Evolutionary conservation across 2,888 invertebrate species (phyloP).

Genomic region (Troides helena): DNA sequence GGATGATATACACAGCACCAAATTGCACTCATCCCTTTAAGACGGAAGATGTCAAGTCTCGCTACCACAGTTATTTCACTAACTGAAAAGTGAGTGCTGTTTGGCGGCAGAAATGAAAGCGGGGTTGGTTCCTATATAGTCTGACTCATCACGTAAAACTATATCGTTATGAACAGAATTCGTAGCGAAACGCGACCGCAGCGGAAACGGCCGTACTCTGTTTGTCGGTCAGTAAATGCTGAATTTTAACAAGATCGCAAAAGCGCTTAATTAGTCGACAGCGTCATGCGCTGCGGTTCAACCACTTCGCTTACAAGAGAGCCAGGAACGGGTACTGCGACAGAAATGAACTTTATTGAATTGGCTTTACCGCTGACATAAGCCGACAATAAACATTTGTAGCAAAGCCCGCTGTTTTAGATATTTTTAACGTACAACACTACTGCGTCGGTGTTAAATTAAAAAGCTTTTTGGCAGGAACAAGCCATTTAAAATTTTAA

Average conservation of each 20-base stretch:
- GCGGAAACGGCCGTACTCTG: neutral
- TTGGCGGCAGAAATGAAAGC: too few relatives aligned
- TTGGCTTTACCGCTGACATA: constrained; percentile 19
- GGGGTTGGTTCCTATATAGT: too few relatives aligned
- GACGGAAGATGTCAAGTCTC: too few relatives aligned
- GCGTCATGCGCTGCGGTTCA: constrained; percentile 19
- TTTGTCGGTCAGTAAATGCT: constrained; percentile 9
- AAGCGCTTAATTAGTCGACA: constrained; percentile 24
- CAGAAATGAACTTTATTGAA: constrained; percentile 15
- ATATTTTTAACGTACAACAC: constrained; percentile 4
- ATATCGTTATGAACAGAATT: constrained; percentile 10
- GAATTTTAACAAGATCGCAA: constrained; percentile 26
- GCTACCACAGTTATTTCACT: too few relatives aligned
- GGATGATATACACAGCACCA: too few relatives aligned
- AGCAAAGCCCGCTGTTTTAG: constrained; percentile 11
- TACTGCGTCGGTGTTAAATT: neutral
- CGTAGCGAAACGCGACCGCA: constrained; percentile 3
- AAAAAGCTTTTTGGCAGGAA: neutral
- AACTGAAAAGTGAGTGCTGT: too few relatives aligned
- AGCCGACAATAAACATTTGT: constrained; percentile 18
- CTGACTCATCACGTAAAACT: neutral
- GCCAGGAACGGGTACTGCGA: neutral
- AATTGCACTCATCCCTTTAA: too few relatives aligned
- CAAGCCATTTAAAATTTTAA: neutral
- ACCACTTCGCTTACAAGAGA: constrained; percentile 4